phyloP scores from a whole-genome alignment of 1,140 invertebrate genomes.

The Marisa cornuarietis region DNA sequence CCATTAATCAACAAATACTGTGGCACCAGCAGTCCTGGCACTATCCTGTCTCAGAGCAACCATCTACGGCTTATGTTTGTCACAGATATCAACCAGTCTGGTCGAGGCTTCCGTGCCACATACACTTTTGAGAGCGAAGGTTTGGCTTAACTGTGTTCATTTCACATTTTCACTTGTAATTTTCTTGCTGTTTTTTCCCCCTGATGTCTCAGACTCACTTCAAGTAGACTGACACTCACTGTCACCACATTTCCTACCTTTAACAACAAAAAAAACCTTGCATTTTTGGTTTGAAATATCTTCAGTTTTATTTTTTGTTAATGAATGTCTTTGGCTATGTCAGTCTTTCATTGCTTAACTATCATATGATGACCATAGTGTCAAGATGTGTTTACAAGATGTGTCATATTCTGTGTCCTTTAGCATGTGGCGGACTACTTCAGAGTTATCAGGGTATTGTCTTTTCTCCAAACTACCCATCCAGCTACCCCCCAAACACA shows the following conservation, averaged over 20 bases:
- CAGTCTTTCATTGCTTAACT: too few species aligned
- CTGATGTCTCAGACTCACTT: neutral
- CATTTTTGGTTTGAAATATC: neutral
- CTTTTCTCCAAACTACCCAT: constrained; percentile 91
- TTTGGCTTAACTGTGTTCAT: constrained; percentile 18
- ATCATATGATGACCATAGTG: neutral
- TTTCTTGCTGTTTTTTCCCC: neutral
- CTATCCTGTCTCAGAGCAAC: constrained; percentile 90
- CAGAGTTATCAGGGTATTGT: constrained; percentile 76
- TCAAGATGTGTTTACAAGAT: neutral
- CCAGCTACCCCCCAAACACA: constrained; percentile 88
- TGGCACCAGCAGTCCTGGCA: constrained; percentile 76
- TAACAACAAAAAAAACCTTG: neutral
- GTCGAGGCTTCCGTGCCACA: constrained; percentile 62
- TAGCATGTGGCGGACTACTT: constrained; percentile 83
- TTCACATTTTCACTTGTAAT: neutral
- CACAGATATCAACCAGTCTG: constrained; percentile 85
- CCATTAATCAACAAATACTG: constrained; percentile 77
- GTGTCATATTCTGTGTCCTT: neutral
- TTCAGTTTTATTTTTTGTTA: neutral
- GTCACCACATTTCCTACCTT: too few species aligned
- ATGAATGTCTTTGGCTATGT: neutral
- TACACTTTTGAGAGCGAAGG: constrained; percentile 59
- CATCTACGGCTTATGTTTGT: constrained; percentile 84
- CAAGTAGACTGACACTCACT: neutral